phyloP scores from a whole-genome alignment of 2,888 invertebrate genomes.

The Malachius bipustulatus region DNA sequence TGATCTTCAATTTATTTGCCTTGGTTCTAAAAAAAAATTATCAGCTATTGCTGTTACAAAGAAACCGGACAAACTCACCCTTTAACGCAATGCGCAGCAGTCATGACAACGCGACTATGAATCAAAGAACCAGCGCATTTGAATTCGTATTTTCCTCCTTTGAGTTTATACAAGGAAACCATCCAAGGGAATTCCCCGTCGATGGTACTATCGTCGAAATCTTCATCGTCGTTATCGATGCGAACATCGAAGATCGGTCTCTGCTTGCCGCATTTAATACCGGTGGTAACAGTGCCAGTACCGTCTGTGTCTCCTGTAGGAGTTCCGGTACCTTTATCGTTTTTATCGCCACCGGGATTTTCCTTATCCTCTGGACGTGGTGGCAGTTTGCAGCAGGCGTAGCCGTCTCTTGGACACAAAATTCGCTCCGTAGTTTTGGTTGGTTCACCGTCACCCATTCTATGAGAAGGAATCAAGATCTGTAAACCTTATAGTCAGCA shows the following conservation, averaged over 20 bases:
- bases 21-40: conserved; percentile 7
- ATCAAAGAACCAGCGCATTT: conserved; percentile 64
- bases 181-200: conserved; percentile 2
- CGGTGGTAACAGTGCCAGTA: neutral
- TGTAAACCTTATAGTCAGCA: too few species aligned
- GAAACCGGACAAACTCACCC: neutral
- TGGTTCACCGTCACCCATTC: too few species aligned
- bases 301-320: neutral
- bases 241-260: neutral
- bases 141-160: conserved; percentile 41
- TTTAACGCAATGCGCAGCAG: conserved; percentile 61
- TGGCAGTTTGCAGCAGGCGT: neutral
- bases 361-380: neutral
- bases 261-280: neutral
- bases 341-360: neutral
- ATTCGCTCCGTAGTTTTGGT: neutral
- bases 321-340: neutral
- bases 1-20: conserved; percentile 6
- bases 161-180: neutral
- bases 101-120: conserved; percentile 56
- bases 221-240: neutral
- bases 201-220: neutral
- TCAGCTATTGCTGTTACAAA: too few species aligned
- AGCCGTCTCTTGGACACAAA: neutral
- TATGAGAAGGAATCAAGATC: too few species aligned